phyloP scores from a whole-genome alignment of 2,113 vertebrate species.

The Myotis davidii region DNA sequence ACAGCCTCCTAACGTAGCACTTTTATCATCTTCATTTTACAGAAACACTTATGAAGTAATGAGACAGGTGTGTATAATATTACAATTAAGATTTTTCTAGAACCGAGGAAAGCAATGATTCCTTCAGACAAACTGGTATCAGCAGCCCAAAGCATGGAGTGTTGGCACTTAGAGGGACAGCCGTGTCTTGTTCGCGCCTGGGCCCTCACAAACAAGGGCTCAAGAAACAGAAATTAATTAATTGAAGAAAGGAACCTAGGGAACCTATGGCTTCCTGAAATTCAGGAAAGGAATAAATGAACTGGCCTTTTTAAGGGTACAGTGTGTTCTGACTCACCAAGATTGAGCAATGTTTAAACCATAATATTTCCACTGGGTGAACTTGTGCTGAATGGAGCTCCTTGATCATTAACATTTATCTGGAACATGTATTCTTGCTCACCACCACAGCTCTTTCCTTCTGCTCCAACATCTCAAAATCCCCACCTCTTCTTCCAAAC shows the following conservation, averaged over 20 bases:
- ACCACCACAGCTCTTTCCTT: not conserved
- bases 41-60: not conserved
- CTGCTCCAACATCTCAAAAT: not conserved
- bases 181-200: not conserved
- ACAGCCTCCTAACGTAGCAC: not conserved
- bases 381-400: not conserved
- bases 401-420: not conserved
- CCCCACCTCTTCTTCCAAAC: not conserved
- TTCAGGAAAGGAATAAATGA: not conserved
- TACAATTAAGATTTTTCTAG: not conserved
- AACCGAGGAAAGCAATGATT: not conserved
- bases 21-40: not conserved
- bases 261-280: not conserved
- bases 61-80: not conserved
- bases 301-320: not conserved
- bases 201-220: not conserved
- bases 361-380: not conserved
- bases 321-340: not conserved
- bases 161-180: not conserved
- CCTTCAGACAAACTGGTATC: not conserved
- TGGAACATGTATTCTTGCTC: not conserved
- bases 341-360: not conserved
- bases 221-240: not conserved
- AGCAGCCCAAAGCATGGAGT: not conserved
- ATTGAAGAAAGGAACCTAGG: not conserved